Conservation (phyloP, 2,888 invertebrate species). For the Mythimna albipuncta region DNA sequence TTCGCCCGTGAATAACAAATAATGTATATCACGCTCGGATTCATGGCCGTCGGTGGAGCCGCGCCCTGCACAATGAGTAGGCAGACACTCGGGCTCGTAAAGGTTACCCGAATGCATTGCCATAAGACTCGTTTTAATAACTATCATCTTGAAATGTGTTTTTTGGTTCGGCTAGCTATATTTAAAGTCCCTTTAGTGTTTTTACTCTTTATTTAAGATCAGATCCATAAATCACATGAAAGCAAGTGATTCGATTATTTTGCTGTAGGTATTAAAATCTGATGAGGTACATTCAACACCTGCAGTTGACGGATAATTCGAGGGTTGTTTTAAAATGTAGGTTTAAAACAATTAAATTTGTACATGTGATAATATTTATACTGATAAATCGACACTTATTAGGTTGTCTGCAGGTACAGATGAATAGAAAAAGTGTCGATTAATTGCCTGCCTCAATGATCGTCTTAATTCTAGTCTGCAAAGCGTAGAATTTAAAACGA, state of each 20-base stretch:
- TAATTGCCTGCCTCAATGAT: neutral
- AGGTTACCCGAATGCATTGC: slow-evolving; percentile 80
- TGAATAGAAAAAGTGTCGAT: too few species aligned
- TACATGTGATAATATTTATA: neutral
- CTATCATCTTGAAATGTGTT: slow-evolving; percentile 39
- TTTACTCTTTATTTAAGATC: slow-evolving; percentile 25
- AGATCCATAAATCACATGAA: slow-evolving; percentile 29
- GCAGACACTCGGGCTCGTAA: slow-evolving; percentile 72
- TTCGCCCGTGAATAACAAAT: slow-evolving; percentile 82
- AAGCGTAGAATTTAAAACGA: neutral
- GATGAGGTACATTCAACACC: slow-evolving; percentile 28
- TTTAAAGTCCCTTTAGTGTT: slow-evolving; percentile 39
- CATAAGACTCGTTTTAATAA: slow-evolving; percentile 72
- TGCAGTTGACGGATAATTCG: neutral
- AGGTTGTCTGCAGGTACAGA: slow-evolving; percentile 1
- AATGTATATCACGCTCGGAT: slow-evolving; percentile 75
- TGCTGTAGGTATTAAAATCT: slow-evolving; percentile 25
- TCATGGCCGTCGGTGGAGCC: slow-evolving; percentile 79
- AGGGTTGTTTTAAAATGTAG: slow-evolving; percentile 6
- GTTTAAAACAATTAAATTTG: neutral
- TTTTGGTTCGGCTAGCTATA: slow-evolving; percentile 28
- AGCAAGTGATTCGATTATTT: slow-evolving; percentile 27
- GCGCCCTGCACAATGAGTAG: slow-evolving; percentile 71
- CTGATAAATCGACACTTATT: neutral
- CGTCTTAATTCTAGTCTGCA: neutral